Conservation (phyloP, 2,113 vertebrate genomes). For the Mus musculus region DNA sequence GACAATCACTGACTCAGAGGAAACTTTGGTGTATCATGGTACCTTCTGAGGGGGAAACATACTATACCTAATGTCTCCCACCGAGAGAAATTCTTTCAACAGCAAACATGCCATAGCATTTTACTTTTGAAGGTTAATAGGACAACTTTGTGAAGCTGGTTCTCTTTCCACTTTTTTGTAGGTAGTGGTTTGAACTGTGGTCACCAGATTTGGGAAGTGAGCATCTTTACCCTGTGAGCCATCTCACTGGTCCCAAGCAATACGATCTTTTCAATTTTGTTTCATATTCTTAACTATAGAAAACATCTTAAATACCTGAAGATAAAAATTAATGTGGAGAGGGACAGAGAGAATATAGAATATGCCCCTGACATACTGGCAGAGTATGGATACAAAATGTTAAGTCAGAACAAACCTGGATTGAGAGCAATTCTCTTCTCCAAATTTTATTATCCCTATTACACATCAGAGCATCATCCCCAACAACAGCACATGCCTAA, state of each 20-base stretch:
- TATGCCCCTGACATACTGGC: background rate
- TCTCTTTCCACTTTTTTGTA: background rate
- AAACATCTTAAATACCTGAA: background rate
- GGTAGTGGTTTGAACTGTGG: background rate
- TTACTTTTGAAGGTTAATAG: background rate
- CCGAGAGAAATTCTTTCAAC: background rate
- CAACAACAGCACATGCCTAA: background rate
- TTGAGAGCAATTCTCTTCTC: background rate
- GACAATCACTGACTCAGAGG: background rate
- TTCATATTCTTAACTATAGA: conserved; percentile 36
- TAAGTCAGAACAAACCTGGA: conserved; percentile 29
- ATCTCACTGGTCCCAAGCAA: background rate
- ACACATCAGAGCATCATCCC: background rate
- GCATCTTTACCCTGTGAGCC: background rate
- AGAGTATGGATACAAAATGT: background rate
- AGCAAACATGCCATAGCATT: background rate
- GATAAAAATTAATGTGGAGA: conserved; percentile 3
- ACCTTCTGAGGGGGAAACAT: background rate
- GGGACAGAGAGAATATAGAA: too few relatives aligned
- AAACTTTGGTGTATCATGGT: background rate
- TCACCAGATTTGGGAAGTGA: background rate
- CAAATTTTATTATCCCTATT: background rate
- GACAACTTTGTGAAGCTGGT: background rate
- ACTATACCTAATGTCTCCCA: background rate
- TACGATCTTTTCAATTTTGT: background rate